phyloP scores from a whole-genome alignment of 1,140 invertebrate genomes.

The Prorops nasuta region DNA sequence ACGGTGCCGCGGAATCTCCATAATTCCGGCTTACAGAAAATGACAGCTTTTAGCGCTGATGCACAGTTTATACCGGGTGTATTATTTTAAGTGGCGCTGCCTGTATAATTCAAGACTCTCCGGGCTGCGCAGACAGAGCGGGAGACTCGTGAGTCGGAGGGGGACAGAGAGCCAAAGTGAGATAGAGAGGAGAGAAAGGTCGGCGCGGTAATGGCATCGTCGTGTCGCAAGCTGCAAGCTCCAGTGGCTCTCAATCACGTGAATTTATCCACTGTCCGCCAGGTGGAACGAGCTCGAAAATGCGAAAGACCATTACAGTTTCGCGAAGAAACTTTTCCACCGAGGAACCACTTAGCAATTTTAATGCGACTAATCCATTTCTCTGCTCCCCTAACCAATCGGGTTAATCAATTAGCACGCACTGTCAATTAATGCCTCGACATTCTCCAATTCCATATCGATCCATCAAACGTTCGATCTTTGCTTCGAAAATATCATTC shows the following conservation, averaged over 20 bases:
- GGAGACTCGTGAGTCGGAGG: conserved; percentile 3
- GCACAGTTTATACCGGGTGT: conserved; percentile 53
- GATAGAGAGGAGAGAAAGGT: conserved; percentile 23
- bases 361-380: no score
- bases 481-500: no score
- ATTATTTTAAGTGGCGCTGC: conserved; percentile 54
- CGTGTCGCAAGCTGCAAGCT: conserved; percentile 45
- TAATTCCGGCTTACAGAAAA: conserved; percentile 57
- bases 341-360: no score
- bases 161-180: conserved; percentile 12
- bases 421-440: no score
- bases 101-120: conserved; percentile 50
- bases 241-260: conserved; percentile 40
- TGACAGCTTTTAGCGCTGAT: conserved; percentile 57
- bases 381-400: no score
- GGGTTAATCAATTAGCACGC: no score
- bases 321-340: neutral
- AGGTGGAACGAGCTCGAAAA: neutral
- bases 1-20: conserved; percentile 42
- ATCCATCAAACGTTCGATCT: no score
- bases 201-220: conserved; percentile 44
- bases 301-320: neutral
- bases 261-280: conserved; percentile 22
- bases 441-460: no score
- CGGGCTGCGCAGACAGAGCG: conserved; percentile 17